Percentiles rank a stretch among this genome's conserved stretches.
Evolutionary conservation across 2,888 invertebrate genomes (phyloP).

Genomic region (Ypsolopha sequella): DNA sequence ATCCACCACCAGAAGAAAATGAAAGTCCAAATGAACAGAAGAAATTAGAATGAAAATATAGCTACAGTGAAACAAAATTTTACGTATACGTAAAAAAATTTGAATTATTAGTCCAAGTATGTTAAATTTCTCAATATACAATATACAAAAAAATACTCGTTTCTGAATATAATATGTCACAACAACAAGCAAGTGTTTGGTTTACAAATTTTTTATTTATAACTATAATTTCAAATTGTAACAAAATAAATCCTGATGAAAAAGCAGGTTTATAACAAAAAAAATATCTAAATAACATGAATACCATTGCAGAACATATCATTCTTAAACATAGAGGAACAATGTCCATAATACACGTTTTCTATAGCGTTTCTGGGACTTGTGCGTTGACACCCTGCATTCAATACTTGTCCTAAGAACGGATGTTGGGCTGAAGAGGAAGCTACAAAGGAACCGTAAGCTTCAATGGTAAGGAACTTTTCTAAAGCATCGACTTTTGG

Average conservation of each 20-base stretch:
- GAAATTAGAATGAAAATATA: background rate
- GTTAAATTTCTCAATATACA: too few species aligned
- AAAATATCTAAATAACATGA: too few species aligned
- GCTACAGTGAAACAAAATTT: background rate
- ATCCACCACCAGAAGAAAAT: slow-evolving; percentile 29
- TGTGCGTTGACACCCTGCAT: slow-evolving; percentile 29
- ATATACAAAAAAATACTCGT: too few species aligned
- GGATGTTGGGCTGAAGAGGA: slow-evolving; percentile 38
- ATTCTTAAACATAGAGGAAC: slow-evolving; percentile 10
- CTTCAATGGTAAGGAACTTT: slow-evolving; percentile 28
- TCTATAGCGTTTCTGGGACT: slow-evolving; percentile 38
- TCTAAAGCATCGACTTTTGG: background rate
- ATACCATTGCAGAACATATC: too few species aligned
- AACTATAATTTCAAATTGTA: too few species aligned
- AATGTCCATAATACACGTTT: slow-evolving; percentile 33
- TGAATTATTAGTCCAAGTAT: too few species aligned
- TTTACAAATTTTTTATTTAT: too few species aligned
- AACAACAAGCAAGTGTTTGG: too few species aligned
- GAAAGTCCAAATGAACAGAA: background rate
- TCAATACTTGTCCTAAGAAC: slow-evolving; percentile 35
- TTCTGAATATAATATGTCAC: too few species aligned
- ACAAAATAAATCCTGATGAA: too few species aligned
- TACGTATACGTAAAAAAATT: background rate
- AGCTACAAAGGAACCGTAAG: slow-evolving; percentile 40
- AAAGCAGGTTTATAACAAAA: too few species aligned